Conservation (phyloP, 2,113 vertebrate genomes). For the Martes martes region DNA sequence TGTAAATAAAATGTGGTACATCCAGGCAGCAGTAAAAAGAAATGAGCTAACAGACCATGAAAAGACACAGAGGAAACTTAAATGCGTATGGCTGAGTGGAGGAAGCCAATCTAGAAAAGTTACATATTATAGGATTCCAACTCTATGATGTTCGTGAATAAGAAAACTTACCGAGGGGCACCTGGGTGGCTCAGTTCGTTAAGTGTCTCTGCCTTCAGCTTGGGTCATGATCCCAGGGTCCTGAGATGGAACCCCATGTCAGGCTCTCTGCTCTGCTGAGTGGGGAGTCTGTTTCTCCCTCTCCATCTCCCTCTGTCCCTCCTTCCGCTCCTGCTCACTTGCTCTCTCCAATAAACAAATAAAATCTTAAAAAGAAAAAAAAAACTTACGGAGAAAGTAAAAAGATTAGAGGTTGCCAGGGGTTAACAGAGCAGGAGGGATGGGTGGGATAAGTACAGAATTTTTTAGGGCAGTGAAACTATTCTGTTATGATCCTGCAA, state of each 20-base stretch:
- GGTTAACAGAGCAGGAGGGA: not conserved
- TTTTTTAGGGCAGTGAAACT: not conserved
- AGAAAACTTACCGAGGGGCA: too few relatives aligned
- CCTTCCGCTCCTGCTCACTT: too few relatives aligned
- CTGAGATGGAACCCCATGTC: too few relatives aligned
- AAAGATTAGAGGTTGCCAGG: not conserved
- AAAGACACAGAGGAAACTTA: not conserved
- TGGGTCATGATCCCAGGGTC: too few relatives aligned
- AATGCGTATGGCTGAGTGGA: not conserved
- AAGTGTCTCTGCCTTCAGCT: too few relatives aligned
- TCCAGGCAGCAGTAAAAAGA: not conserved
- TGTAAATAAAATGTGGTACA: not conserved
- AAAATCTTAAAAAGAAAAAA: not conserved
- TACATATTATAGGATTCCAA: not conserved
- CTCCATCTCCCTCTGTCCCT: too few relatives aligned
- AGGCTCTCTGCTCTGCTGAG: too few relatives aligned
- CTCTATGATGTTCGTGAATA: not conserved
- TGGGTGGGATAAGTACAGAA: too few relatives aligned
- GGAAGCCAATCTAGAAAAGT: not conserved
- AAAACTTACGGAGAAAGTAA: not conserved
- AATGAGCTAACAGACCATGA: not conserved
- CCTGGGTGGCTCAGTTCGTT: too few relatives aligned
- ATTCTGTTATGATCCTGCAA: not conserved
- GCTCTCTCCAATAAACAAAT: too few relatives aligned
- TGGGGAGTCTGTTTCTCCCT: too few relatives aligned